Base-by-base conservation (phyloP, 2,113 vertebrate species). In the Mobula hypostoma region DNA sequence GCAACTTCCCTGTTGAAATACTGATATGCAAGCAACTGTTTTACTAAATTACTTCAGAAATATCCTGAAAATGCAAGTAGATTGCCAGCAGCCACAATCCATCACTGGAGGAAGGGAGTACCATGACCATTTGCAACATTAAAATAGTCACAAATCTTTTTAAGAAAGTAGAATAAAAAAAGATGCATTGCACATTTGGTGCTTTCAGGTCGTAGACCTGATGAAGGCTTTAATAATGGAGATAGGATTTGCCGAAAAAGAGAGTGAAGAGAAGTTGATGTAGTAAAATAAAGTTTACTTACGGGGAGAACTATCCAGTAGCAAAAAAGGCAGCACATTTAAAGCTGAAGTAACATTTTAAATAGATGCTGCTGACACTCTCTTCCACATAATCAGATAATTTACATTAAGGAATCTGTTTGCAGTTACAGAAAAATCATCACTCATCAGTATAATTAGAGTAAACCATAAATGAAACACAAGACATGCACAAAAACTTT, bases 371-470 rank as follows among this genome's bases (percentile, higher is more conserved):
- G 58, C n/a, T 90, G 66, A 66, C 29, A 32, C 61, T 66, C 32
- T 32, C 61, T 90, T 68, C 61, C 85, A 32, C 61, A 90, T 90
- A 32, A 90, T 66, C 58, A 93, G 91, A 56, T 32, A 74, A 93
- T 72, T 27, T 32, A 93, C 68, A 27, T 74, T 72, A 36, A 74
- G 70, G 40, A 93, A 76, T 93, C 68, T 29, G 91, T 93, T 76
- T 93, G 68, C 91, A 76, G 68, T 93, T 76, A 72, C 70, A 93
- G 15, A 93, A 40, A 74, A 93, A 93, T 56, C 91, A 93, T 56
- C 68, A 74, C 91, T 93, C 91, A 76, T 72, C 21, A 56, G 91
- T 29, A 74, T 70, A 74, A 74, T 93, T 93, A 93, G 24, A 70
- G 70, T 27, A 93, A 74, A 74, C 70, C 70, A 93, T 68, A 93